These are phyloP conservation scores for Macroteleia sp. DNA, from an alignment of 2,888 invertebrate genomes.

Conservation along the genomic window DNA sequence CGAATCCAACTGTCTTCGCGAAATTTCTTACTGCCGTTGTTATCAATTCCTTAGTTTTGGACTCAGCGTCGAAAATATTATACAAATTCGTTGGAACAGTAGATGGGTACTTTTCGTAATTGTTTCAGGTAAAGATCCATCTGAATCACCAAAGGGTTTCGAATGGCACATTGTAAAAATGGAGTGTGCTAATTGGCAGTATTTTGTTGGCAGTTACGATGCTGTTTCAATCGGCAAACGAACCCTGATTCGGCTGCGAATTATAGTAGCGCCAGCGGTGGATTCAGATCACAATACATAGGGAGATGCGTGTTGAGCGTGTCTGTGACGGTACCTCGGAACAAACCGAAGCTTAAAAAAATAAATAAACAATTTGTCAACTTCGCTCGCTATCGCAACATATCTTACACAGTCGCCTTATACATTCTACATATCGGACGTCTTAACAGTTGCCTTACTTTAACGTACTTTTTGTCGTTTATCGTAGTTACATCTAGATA, in stretches of 20 bases:
- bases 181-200: too few species aligned
- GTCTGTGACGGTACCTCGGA: too few species aligned
- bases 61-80: constrained; percentile 41
- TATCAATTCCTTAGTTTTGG: constrained; percentile 59
- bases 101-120: too few species aligned
- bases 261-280: neutral
- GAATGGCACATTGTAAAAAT: constrained; percentile 16
- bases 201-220: too few species aligned
- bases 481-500: constrained; percentile 41
- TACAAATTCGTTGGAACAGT: constrained; percentile 40
- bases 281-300: constrained; percentile 21
- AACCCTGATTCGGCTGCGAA: neutral
- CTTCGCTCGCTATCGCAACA: constrained; percentile 21
- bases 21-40: constrained; percentile 33
- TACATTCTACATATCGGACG: constrained; percentile 45
- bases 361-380: constrained; percentile 48
- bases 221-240: too few species aligned
- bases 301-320: too few species aligned
- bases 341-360: constrained; percentile 29
- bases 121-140: too few species aligned
- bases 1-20: too few species aligned
- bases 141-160: constrained; percentile 20
- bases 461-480: constrained; percentile 17
- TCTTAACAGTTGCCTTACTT: constrained; percentile 37
- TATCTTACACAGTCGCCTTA: constrained; percentile 39